Evolutionary conservation across 2,113 vertebrate species (phyloP), one percentile per base, ranked within the genome.

Genomic region (Chlorodrepanis virens): DNA sequence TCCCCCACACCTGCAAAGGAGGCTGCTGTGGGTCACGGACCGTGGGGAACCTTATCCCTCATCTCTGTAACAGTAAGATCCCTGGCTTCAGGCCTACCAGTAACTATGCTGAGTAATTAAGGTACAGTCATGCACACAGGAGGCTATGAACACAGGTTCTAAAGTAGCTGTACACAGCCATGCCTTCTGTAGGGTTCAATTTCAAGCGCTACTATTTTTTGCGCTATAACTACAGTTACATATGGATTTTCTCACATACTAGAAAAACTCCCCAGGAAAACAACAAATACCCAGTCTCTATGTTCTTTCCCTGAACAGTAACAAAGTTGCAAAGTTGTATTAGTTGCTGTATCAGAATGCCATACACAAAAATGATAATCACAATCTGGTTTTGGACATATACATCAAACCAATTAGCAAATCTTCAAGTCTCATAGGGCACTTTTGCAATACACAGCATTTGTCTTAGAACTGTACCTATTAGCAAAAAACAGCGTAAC

Each of bases 41-140:
- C 23, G 11, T 37, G 24, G 27, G 21, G 35, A 74, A 10, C 47
- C 19, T 11, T 2, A 2, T 10, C 50, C 49, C 35, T 10, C 5
- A 1, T 14, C 37, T 37, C n/a, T 8, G 2, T 27, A 45, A 60
- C 59, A 16, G 6, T 1, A 3, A 19, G 25, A 25, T 29, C 59
- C 31, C 14, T 0, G 47, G 39, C 59, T 24, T 14, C 81, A 37
- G 87, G 27, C n/a, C 72, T 8, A 1, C 29, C 57, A 17, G 44
- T 21, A n/a, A 64, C 63, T 39, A 1, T 6, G 27, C 18, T 23
- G 54, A 45, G 28, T 42, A 25, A 67, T 61, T 52, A 45, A 22
- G 8, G 20, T 39, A 10, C 23, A n/a, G 39, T 13, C 67, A 65
- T 31, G 47, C 71, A 19, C 45, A 28, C 52, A 50, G 23, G 13